Conservation (phyloP, 1,140 invertebrate species). For the Rhagoletis pomonella region DNA sequence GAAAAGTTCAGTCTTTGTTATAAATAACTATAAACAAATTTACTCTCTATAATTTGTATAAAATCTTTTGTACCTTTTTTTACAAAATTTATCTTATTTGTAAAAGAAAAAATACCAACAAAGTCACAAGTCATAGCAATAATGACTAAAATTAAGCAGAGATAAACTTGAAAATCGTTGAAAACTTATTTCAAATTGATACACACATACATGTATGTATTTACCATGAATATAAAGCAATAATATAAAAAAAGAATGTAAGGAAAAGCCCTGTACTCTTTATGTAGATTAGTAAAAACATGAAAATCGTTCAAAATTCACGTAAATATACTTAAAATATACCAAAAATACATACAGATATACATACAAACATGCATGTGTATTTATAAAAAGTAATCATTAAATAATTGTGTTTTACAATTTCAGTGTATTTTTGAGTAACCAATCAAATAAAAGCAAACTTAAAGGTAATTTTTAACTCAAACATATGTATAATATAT, state of each 20-base stretch:
- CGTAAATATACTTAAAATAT: constrained; percentile 12
- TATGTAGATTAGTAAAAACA: background rate
- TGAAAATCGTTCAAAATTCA: background rate
- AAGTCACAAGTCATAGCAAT: background rate
- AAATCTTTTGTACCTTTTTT: constrained; percentile 11
- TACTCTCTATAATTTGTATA: background rate
- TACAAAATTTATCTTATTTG: background rate
- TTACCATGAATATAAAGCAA: too few species aligned
- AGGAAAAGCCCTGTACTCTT: background rate
- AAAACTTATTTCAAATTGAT: background rate
- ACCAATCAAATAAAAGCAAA: background rate
- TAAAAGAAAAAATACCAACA: background rate
- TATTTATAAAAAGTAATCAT: background rate
- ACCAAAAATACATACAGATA: background rate
- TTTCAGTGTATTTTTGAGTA: constrained; percentile 38
- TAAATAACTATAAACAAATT: too few species aligned
- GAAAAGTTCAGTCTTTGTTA: too few species aligned
- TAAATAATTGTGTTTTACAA: constrained; percentile 5
- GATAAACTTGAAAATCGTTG: background rate
- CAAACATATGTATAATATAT: background rate
- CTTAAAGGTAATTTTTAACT: constrained; percentile 1
- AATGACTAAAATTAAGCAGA: background rate
- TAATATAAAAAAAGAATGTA: background rate
- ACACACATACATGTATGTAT: too few species aligned
- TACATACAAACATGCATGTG: background rate